Base-by-base conservation (phyloP, 2,797 vertebrate genomes). In the Cryptoblepharus egeriae region DNA sequence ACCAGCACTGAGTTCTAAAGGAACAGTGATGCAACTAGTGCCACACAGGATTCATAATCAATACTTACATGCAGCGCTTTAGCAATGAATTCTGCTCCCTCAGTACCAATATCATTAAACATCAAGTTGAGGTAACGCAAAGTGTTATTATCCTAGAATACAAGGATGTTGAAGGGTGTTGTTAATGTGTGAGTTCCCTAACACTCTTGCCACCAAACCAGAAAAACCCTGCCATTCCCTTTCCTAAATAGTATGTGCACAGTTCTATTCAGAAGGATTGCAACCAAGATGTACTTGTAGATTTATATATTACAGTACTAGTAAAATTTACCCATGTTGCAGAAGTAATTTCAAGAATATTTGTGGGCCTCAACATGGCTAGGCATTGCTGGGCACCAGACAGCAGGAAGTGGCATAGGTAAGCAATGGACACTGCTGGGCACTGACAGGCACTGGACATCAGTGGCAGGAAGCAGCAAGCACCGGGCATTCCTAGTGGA, bases 61-160 rank as follows among this genome's bases (percentile, higher is more conserved):
- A 85, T 91, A 93, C 96, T 94, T 93, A 98, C 98, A 63, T 95
- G 93, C 35, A 99, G 95, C 37, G 95, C 95, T 89, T 90, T 94
- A 1, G 97, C 96, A 52, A 99, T 96, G 79, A 90, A 10, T 88
- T 97, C 94, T 81, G 97, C 97, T 83, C 98, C 98, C 0, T 91
- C 88, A 1, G 91, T 80, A 82, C 94, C 93, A 82, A 99, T 97
- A 85, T 98, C 84, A 69, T 99, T 99, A 89, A 97, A 96, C 95
- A 94, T 97, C 73, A 99, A 93, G 91, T 98, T 97, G 90, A 99
- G 93, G 86, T 93, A 95, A 49, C 0, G 63, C 85, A 98, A 92
- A 63, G 82, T 76, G 20, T 74, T 87, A 12, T 93, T 93, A 77
- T 92, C 94, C 94, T 95, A 18, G 49, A 89, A 91, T 20, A 90